Evolutionary conservation across 2,113 vertebrate genomes (phyloP), one percentile per base, ranked within the genome.

Genomic region (Columbina picui): DNA sequence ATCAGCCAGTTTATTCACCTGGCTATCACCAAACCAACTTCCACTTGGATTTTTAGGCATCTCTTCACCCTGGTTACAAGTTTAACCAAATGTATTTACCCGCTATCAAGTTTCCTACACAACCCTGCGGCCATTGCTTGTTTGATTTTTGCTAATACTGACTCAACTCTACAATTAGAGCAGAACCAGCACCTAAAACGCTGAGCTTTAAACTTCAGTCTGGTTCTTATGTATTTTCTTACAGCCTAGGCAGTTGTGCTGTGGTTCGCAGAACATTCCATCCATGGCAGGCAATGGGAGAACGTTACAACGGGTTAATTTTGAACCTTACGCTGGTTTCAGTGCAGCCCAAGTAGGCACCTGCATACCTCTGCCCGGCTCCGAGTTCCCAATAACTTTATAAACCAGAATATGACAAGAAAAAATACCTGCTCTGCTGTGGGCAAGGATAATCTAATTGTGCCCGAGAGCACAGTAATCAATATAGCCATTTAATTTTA

Each of bases 181-280:
- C 22, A 81, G 67, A 60, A 57, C 22, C 52, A 25, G 30, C 9
- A 39, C 20, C 56, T 73, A 56, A 68, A 45, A 49, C 86, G 86
- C n/a, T 55, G 89, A 92, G 94, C 52, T 81, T 81, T 81, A 79
- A 64, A 74, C 71, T 81, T 34, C 78, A 82, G 56, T 10, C 32
- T 43, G 60, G 50, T 77, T 65, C 7, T 50, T 69, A 14, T 23
- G 60, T 34, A 7, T 59, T 78, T 95, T 89, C 43, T 79, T 52
- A 70, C 45, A 90, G 92, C 74, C 65, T 7, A 14, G 38, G 64
- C 49, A 93, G 68, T 55, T 86, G 68, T 89, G 73, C 82, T 41
- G 69, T 49, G 83, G 84, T 84, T 73, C 69, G 77, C 75, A 81
- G 83, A 91, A 83, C 85, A 73, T 59, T 43, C 64, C 84, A 82